These are phyloP conservation scores for Drusus annulatus DNA, from an alignment of 1,140 invertebrate genomes.

Conservation along the genomic window DNA sequence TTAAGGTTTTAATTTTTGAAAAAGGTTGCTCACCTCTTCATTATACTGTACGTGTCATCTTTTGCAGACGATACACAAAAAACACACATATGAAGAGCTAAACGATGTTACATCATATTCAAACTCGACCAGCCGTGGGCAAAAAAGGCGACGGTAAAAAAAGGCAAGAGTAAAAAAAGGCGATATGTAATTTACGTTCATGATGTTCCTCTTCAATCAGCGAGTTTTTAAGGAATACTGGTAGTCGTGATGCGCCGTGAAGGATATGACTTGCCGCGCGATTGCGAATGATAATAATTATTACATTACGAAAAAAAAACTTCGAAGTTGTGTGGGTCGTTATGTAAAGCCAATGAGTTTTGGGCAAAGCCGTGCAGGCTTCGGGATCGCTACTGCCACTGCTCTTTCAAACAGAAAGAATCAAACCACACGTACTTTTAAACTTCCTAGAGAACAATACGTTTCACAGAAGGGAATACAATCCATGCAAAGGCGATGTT, in stretches of 20 bases:
- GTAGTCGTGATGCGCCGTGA: conserved; percentile 1
- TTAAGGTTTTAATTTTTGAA: too few relatives aligned
- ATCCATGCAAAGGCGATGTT: too few relatives aligned
- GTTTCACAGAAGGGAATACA: too few relatives aligned
- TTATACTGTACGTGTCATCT: conserved; percentile 11
- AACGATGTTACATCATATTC: conserved; percentile 10
- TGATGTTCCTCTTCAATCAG: not conserved
- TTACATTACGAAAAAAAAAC: too few relatives aligned
- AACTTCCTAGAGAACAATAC: too few relatives aligned
- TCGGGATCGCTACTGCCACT: too few relatives aligned
- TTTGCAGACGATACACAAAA: not conserved
- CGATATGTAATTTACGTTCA: conserved; percentile 18
- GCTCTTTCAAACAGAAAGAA: too few relatives aligned
- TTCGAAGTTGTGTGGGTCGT: too few relatives aligned
- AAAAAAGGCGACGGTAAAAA: not conserved
- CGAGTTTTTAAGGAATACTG: conserved; percentile 16
- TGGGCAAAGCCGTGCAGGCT: too few relatives aligned
- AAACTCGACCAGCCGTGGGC: not conserved
- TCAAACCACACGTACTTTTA: too few relatives aligned
- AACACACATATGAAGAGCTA: not conserved
- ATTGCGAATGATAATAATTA: not conserved
- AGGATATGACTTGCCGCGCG: conserved; percentile 3
- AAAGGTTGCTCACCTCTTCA: not conserved
- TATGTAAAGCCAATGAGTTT: too few relatives aligned
- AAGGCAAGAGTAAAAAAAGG: not conserved